A percentile compares a stretch with the other conserved stretches of the same genome.
phyloP scores from a whole-genome alignment of 2,113 vertebrate genomes.

The Cyrtonyx montezumae region DNA sequence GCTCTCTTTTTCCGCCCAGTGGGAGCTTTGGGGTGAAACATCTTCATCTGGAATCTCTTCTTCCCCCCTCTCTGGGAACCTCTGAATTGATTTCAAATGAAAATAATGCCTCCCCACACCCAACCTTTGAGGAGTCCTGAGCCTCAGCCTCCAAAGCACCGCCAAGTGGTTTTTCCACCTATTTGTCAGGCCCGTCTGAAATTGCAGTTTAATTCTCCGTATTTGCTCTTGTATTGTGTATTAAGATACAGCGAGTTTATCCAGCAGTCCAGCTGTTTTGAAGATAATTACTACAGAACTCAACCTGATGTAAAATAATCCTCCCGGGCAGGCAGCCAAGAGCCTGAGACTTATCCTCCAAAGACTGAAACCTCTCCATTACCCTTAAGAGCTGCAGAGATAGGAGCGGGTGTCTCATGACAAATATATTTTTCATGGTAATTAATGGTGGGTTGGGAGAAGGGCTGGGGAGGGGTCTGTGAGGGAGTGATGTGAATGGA shows the following conservation, averaged over 20 bases:
- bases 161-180: background rate
- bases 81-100: conserved; percentile 29
- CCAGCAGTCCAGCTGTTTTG: conserved; percentile 83
- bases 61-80: background rate
- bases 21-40: background rate
- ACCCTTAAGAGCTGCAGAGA: conserved; percentile 66
- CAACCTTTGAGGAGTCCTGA: background rate
- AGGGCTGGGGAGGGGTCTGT: background rate
- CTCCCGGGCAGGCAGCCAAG: conserved; percentile 76
- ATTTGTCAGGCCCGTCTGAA: conserved; percentile 62
- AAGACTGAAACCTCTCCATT: conserved; percentile 72
- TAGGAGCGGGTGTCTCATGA: conserved; percentile 39
- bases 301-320: conserved; percentile 83
- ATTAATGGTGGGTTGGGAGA: background rate
- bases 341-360: conserved; percentile 69
- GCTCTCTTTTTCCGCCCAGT: rapidly evolving
- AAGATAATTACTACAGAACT: conserved; percentile 82
- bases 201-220: conserved; percentile 75
- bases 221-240: conserved; percentile 72
- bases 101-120: background rate
- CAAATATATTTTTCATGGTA: conserved; percentile 46
- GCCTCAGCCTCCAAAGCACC: background rate
- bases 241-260: conserved; percentile 78
- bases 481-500: background rate
- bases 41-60: background rate